These are phyloP conservation scores for Pyrgilauda ruficollis DNA, from an alignment of 2,113 vertebrate genomes.

Conservation along the genomic window DNA sequence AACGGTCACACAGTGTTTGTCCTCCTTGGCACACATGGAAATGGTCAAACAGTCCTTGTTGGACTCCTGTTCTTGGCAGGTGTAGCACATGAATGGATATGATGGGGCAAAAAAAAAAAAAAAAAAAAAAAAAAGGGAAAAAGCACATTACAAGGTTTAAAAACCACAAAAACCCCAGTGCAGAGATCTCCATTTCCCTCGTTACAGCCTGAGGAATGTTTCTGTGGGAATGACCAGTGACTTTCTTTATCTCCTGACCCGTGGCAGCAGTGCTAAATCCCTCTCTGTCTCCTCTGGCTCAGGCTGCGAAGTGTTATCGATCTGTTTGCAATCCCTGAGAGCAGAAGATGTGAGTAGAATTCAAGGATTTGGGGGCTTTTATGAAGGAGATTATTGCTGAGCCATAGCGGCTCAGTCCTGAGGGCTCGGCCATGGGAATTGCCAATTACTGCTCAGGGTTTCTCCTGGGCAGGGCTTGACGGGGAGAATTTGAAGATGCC, in stretches of 20 bases:
- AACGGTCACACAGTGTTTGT: conserved; percentile 37
- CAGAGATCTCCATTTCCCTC: neutral
- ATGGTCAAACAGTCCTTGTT: conserved; percentile 55
- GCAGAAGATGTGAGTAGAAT: conserved; percentile 46
- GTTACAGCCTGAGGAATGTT: neutral
- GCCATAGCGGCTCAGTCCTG: neutral
- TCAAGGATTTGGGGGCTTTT: conserved; percentile 19
- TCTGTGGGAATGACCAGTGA: neutral
- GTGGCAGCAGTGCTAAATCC: conserved; percentile 15
- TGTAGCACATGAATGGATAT: conserved; percentile 45
- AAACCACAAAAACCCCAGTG: neutral
- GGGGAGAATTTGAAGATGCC: neutral
- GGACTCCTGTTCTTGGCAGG: conserved; percentile 44
- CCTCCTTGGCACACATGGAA: conserved; percentile 33
- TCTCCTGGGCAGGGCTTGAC: neutral
- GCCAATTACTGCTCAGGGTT: neutral
- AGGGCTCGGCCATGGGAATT: neutral
- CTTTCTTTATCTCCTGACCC: conserved; percentile 18
- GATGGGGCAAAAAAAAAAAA: neutral
- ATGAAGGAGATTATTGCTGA: conserved; percentile 25
- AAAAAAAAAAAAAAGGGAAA: neutral
- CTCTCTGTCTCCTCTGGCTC: neutral
- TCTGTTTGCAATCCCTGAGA: conserved; percentile 28
- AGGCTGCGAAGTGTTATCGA: neutral
- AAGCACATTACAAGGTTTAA: neutral